phyloP scores from a whole-genome alignment of 2,888 invertebrate species.

The Megamerina dolium region DNA sequence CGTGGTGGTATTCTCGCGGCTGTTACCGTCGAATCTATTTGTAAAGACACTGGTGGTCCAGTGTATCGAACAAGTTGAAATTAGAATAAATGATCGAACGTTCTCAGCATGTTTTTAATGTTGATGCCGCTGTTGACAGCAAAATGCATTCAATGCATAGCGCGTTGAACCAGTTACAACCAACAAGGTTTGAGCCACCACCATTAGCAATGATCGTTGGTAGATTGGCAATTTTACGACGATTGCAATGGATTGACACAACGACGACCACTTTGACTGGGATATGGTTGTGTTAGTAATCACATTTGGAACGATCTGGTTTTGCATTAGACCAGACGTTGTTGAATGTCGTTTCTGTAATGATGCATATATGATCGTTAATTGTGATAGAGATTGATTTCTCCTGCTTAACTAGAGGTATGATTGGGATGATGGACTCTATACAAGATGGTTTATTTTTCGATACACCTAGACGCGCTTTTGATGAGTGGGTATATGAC shows the following conservation, averaged over 20 bases:
- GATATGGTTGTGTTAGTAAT: not conserved
- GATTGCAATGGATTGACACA: conserved; percentile 1
- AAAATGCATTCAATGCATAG: conserved; percentile 19
- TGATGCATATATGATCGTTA: no score
- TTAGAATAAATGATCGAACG: not conserved
- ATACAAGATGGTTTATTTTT: no score
- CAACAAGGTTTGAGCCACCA: conserved; percentile 12
- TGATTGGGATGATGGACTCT: no score
- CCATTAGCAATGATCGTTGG: conserved; percentile 1
- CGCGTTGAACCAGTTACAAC: conserved; percentile 19
- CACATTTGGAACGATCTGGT: conserved; percentile 1
- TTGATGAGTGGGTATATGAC: conserved; percentile 5
- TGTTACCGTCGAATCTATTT: not conserved
- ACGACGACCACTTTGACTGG: not conserved
- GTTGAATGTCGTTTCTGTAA: not conserved
- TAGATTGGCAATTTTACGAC: not conserved
- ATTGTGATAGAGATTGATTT: no score
- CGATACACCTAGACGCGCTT: no score
- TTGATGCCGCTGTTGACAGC: conserved; percentile 11
- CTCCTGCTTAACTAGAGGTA: no score
- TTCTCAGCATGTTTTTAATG: not conserved
- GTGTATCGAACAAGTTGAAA: not conserved
- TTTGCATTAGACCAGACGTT: not conserved
- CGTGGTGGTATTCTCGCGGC: conserved; percentile 5
- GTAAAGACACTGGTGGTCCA: not conserved